Base-by-base conservation (phyloP, 1,140 invertebrate genomes). In the Parapsyche elsis region DNA sequence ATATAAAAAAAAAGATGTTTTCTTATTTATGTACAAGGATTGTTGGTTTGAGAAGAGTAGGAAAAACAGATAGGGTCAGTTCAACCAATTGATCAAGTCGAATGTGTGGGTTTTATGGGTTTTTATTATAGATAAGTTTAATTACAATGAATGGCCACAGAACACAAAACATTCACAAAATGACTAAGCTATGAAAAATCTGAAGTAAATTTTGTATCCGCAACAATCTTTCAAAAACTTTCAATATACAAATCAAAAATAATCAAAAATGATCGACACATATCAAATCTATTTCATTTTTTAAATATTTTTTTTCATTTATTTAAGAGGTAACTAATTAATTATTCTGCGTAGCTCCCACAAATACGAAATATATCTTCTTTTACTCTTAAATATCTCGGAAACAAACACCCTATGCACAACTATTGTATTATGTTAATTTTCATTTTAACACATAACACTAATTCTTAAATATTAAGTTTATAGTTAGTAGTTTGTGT, bases 131-230 rank as follows among this genome's bases (percentile, higher is more conserved):
- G 75, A 81, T 83, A 83, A 67, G 80, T 83, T 67, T 81, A 81
- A 81, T 83, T 83, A 83, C 80, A 83, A 81, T 83, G 81, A 83
- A 83, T 83, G 82, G 82, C 82, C 82, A 83, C 82, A 78, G 61
- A 83, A 83, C 82, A 83, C 80, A 83, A 81, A 83, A 83, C 82
- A 83, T 83, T 83, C 82, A 83, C 82, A 81, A 81, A 83, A 83
- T 74, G 80, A 83, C 82, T 83, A 83, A 83, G 82, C 82, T 83
- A 83, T 80, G 45, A 46, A 81, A 83, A 82, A 81, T 83, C 61
- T 79, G 79, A 79, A 83, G 71, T 80, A 57, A 53, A 61, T 81
- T 79, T 67, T 79, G 71, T 79, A 57, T 83, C 23, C 49, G 75
- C 71, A 80, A 79, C 78, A 71, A 44, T 61, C n/a, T 73, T 46